These are phyloP conservation scores for Nothocercus nigrocapillus DNA, from an alignment of 2,113 vertebrate genomes.

Conservation along the genomic window DNA sequence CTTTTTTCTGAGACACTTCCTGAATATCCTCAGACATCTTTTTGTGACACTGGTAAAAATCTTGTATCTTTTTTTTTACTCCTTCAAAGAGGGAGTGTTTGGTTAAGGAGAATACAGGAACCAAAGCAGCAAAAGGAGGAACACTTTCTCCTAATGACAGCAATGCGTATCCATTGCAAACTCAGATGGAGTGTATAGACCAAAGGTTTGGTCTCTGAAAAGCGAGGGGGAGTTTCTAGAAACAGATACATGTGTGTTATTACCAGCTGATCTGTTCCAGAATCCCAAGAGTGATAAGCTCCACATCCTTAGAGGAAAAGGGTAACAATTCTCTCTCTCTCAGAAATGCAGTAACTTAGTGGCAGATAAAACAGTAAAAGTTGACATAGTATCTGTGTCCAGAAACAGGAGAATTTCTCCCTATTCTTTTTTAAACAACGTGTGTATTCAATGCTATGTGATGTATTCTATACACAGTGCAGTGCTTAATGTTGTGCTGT, in stretches of 20 bases:
- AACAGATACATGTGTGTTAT: background rate
- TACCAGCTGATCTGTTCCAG: background rate
- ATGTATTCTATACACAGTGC: no score
- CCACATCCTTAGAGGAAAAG: background rate
- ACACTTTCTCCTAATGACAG: background rate
- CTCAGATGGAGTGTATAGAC: background rate
- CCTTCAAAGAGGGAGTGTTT: background rate
- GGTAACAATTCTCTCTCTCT: background rate
- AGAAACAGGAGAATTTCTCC: background rate
- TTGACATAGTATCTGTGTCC: background rate
- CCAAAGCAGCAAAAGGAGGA: background rate
- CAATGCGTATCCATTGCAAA: fast-evolving
- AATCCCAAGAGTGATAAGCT: background rate
- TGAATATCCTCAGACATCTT: background rate
- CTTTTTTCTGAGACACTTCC: background rate
- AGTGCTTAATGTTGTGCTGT: fast-evolving
- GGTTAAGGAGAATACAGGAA: background rate
- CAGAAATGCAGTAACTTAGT: background rate
- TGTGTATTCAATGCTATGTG: no score
- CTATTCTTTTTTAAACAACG: no score
- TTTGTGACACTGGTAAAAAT: background rate
- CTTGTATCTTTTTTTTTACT: background rate
- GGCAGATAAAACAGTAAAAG: background rate
- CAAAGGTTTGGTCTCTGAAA: background rate
- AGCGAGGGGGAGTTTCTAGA: background rate